A percentile compares a stretch with the other conserved stretches of the same genome.
These are phyloP conservation scores for Anarhynchus alexandrinus DNA, from an alignment of 2,113 vertebrate species.

Conservation along the genomic window DNA sequence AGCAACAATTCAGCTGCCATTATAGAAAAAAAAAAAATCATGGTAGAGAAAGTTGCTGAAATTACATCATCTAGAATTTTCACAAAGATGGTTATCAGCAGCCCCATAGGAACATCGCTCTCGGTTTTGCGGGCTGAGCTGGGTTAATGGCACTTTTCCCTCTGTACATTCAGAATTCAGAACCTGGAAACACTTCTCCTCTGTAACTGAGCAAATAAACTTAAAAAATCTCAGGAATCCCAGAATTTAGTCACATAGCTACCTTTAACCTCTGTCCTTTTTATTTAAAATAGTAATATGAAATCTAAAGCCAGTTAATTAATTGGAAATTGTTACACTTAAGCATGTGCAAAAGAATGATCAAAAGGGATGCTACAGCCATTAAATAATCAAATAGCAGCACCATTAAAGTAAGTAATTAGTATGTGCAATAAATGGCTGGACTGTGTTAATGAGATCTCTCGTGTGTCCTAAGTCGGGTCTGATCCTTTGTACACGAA, in stretches of 20 bases:
- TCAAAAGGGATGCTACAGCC: not conserved
- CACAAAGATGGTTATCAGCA: not conserved
- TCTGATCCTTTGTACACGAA: not conserved
- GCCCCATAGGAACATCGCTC: not conserved
- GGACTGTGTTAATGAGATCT: constrained; percentile 25
- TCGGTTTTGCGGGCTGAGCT: not conserved
- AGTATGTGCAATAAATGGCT: constrained; percentile 16
- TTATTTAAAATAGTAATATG: not conserved
- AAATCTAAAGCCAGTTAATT: constrained; percentile 23
- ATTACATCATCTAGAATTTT: not conserved
- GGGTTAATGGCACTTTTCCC: not conserved
- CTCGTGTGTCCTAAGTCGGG: not conserved
- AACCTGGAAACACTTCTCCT: not conserved
- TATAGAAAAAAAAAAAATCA: not conserved
- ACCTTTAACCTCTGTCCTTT: not conserved
- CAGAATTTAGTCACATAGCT: not conserved
- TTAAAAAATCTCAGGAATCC: not conserved
- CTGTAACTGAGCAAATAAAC: not conserved
- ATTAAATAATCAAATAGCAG: constrained; percentile 44
- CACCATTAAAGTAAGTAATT: constrained; percentile 39
- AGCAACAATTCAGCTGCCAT: not conserved
- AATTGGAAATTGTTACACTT: constrained; percentile 31
- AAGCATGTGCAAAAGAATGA: not conserved
- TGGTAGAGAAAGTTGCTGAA: not conserved
- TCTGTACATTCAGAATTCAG: not conserved